Evolutionary conservation across 2,113 vertebrate genomes (phyloP), one percentile per base, ranked within the genome.

Genomic region (Oreotragus oreotragus): DNA sequence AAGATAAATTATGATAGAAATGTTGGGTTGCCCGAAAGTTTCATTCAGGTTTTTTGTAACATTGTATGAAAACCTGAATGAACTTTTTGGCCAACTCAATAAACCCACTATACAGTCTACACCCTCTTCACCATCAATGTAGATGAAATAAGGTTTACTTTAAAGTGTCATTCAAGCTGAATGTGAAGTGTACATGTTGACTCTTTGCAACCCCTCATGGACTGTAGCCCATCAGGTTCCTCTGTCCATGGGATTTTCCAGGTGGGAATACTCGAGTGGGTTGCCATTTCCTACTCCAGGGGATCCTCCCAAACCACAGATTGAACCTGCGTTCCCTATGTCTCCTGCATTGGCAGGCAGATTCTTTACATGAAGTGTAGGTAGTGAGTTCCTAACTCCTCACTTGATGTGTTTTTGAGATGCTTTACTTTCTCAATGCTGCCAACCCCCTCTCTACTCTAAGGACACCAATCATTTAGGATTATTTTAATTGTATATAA

Each of bases 151-250:
- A 66, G 10, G 1, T 62, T 89, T 92, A 10, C 57, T 79, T 30
- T 85, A 58, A 86, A 94, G 62, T 79, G 90, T 90, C 7, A 85
- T 36, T 88, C 15, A 30, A n/a, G 21, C 25, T 83, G 87, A 88
- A 79, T 15, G 62, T 28, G 47, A 90, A 73, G 39, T 33, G 70
- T 43, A 5, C 6, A 1, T 43, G 39, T 23, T 0, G 2, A 27
- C 39, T 43, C 70, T 76, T 27, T 43, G 39, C 12, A 76, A 76
- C 23, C 12, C 70, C 66, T 39, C 70, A 76, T 43, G 23, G 70
- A 76, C 12, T 76, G 12, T 76, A 25, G 39, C 15, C 21, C 39
- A 43, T 43, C 12, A 27, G 39, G 70, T 27, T 76, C 39, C 70
- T 43, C 70, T 76, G 39, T 43, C 70, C 12, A 27, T 76, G 70